Conservation (phyloP, 2,888 invertebrate species). For the Brenthis ino region DNA sequence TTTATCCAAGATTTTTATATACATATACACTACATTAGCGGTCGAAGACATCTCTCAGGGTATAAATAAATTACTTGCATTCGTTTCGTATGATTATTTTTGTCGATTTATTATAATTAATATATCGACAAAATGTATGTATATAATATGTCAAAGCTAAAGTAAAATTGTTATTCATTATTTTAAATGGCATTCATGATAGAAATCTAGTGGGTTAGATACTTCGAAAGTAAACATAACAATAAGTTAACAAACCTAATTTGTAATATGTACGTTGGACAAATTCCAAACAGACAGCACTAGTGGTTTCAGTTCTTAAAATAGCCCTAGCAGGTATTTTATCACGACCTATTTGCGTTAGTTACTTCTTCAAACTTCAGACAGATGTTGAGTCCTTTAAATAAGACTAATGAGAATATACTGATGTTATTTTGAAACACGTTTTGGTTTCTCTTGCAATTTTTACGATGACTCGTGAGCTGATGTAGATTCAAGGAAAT, state of each 20-base stretch:
- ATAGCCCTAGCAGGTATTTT: conserved; percentile 67
- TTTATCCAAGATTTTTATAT: conserved; percentile 11
- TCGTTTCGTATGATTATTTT: neutral
- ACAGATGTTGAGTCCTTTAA: conserved; percentile 54
- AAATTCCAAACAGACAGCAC: conserved; percentile 70
- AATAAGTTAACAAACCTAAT: conserved; percentile 33
- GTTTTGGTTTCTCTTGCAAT: conserved; percentile 2
- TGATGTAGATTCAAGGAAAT: conserved; percentile 12
- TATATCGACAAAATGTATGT: neutral
- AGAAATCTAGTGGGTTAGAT: conserved; percentile 3
- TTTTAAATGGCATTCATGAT: conserved; percentile 1
- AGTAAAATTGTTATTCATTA: conserved; percentile 2
- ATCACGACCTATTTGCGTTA: conserved; percentile 62
- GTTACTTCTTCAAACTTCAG: conserved; percentile 31
- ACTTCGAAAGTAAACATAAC: conserved; percentile 36
- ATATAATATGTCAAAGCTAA: conserved; percentile 1
- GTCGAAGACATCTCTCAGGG: conserved; percentile 9
- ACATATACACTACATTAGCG: conserved; percentile 1
- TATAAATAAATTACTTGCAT: conserved; percentile 3
- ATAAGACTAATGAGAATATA: conserved; percentile 26
- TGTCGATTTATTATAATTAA: no score
- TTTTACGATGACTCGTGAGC: conserved; percentile 8
- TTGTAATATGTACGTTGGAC: conserved; percentile 63
- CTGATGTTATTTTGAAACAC: neutral
- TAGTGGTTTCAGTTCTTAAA: conserved; percentile 66